A percentile compares a stretch with the other conserved stretches of the same genome.
Conservation (phyloP, 2,888 invertebrate species). For the Cosmorhoe ocellata region DNA sequence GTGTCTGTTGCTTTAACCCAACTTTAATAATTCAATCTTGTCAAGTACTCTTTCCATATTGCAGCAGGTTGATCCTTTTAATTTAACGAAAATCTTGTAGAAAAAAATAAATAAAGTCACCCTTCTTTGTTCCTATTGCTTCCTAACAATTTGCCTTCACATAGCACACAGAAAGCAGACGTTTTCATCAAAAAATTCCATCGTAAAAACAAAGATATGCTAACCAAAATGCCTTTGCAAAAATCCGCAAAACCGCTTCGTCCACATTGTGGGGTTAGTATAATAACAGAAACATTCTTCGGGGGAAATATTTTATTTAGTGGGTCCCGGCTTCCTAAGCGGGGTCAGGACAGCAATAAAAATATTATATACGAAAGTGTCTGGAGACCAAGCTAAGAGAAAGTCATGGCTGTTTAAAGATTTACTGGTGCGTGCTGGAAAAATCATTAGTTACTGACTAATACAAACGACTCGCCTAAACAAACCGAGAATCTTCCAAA, state of each 20-base stretch:
- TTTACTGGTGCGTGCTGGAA: slow-evolving; percentile 4
- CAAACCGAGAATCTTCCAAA: no score
- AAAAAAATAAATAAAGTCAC: not conserved
- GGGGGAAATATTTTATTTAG: slow-evolving; percentile 74
- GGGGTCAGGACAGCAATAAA: slow-evolving; percentile 66
- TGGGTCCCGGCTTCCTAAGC: slow-evolving; percentile 59
- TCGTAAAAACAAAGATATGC: slow-evolving; percentile 18
- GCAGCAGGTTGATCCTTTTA: not conserved
- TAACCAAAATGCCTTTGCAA: slow-evolving; percentile 17
- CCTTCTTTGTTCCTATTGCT: not conserved
- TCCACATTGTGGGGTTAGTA: slow-evolving; percentile 31
- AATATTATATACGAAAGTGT: slow-evolving; percentile 63
- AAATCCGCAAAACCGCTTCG: slow-evolving; percentile 16
- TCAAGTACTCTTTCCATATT: not conserved
- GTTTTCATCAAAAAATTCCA: slow-evolving; percentile 23
- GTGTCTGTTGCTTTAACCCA: no score
- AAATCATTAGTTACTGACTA: not conserved
- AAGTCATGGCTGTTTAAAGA: slow-evolving; percentile 3
- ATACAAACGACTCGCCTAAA: no score
- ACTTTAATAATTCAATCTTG: no score
- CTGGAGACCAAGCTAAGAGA: slow-evolving; percentile 9
- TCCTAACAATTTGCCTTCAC: not conserved
- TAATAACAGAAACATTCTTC: slow-evolving; percentile 53
- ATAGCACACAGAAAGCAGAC: slow-evolving; percentile 3
- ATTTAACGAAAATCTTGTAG: not conserved